Evolutionary conservation across 2,888 invertebrate genomes (phyloP), one percentile per base, ranked within the genome.

Genomic region (Perdita meconis): DNA sequence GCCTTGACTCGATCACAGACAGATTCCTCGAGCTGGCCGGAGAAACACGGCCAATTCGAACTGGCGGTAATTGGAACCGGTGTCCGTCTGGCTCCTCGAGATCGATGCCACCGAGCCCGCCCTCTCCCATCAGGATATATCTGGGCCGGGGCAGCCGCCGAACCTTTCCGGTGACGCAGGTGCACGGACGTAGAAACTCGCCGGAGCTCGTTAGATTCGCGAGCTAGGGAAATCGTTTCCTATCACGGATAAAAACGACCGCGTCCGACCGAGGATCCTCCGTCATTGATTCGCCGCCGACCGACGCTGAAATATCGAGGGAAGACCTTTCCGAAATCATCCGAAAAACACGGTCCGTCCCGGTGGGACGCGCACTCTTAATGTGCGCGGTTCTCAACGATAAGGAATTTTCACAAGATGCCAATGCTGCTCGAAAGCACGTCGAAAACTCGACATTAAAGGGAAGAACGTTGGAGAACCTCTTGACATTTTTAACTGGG

Each of bases 31-130:
- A 83, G 81, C 81, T 72, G 76, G 75, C 68, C 77, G 73, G 79
- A 80, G 87, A 86, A 88, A 88, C 87, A 87, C 78, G 81, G 79
- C 81, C 88, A 86, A 88, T 88, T 83, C 72, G 77, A 79, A 81
- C 72, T 78, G 80, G 78, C 67, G 78, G 86, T 89, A 89, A 89
- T 89, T 89, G 87, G 85, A 87, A 87, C 83, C 82, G 80, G 84
- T 84, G 86, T 86, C 84, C 83, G 78, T 81, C 75, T 71, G 81
- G 72, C 83, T 82, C 61, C 57, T 50, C 22, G 65, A 79, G 78
- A 85, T 83, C 83, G 83, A 83, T 83, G 77, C 76, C 47, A 22
- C 47, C 42, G 55, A 30, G 34, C 50, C 61, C 40, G 57, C 55
- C 55, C 65, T 60, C 57, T 19, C 8, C 51, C 19, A 24, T 22